phyloP scores from a whole-genome alignment of 2,113 vertebrate species.

The Hylia prasina region DNA sequence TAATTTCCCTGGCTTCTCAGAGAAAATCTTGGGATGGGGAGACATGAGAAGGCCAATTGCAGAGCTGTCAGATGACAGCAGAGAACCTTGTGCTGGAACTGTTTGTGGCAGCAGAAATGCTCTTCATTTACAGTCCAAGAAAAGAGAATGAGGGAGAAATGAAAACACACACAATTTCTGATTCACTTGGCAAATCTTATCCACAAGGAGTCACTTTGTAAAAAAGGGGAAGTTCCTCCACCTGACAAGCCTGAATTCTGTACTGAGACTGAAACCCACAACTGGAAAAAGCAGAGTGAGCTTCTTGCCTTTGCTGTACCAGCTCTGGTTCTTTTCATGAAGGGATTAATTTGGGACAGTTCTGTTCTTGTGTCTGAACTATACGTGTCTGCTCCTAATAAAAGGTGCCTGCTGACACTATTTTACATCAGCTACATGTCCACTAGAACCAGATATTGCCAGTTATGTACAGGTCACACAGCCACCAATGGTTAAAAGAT shows the following conservation, averaged over 20 bases:
- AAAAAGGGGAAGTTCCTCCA: neutral
- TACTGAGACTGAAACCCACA: neutral
- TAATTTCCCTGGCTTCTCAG: neutral
- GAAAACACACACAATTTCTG: neutral
- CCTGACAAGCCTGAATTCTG: neutral
- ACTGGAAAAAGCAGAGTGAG: neutral
- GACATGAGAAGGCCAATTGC: neutral
- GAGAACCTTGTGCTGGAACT: neutral
- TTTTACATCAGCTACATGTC: neutral
- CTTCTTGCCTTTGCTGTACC: neutral
- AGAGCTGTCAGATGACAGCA: neutral
- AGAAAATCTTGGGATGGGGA: neutral
- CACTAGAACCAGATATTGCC: neutral
- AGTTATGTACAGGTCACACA: neutral
- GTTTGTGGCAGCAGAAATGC: neutral
- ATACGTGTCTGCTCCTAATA: neutral
- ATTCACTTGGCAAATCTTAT: neutral
- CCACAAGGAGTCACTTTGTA: neutral
- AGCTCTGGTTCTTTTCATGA: neutral
- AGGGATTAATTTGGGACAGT: neutral
- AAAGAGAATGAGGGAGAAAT: neutral
- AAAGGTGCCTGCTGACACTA: neutral
- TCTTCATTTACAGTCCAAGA: neutral
- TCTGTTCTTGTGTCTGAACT: neutral
- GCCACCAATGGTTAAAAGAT: neutral